These are phyloP conservation scores for Paraplagusia blochii DNA, from an alignment of 2,113 vertebrate genomes.

Conservation along the genomic window DNA sequence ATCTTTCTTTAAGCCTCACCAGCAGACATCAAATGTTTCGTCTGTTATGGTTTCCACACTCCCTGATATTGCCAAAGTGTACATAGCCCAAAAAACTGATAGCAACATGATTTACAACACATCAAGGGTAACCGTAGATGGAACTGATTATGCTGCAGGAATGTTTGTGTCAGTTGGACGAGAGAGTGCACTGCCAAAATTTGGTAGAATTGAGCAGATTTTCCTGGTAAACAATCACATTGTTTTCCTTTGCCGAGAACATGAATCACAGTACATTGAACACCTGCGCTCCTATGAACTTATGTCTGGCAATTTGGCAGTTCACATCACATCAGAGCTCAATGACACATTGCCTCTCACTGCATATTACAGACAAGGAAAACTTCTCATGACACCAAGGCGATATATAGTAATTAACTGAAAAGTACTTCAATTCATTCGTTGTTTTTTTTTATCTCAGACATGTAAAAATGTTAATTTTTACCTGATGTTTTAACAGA, in stretches of 20 bases:
- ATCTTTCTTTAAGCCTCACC: conserved; percentile 12
- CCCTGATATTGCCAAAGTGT: conserved; percentile 9
- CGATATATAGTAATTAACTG: not conserved
- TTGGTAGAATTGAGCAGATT: conserved; percentile 2
- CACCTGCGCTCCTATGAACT: conserved; percentile 13
- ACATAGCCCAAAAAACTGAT: not conserved
- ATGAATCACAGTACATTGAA: conserved; percentile 16
- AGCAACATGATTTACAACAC: conserved; percentile 15
- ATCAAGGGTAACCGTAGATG: not conserved
- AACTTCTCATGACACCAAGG: conserved; percentile 18
- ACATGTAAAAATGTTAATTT: too few species aligned
- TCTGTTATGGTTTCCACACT: conserved; percentile 12
- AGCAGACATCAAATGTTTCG: conserved; percentile 16
- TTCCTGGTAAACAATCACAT: not conserved
- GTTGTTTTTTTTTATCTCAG: too few species aligned
- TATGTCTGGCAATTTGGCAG: not conserved
- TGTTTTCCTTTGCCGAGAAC: conserved; percentile 8
- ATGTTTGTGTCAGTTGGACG: conserved; percentile 12
- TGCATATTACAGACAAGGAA: conserved; percentile 13
- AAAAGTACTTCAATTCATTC: too few species aligned
- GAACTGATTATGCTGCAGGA: not conserved
- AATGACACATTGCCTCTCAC: conserved; percentile 20
- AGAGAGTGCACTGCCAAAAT: not conserved
- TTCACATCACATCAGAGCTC: conserved; percentile 2
- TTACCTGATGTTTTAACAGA: too few species aligned